phyloP scores from a whole-genome alignment of 2,113 vertebrate species.

The Meleagris gallopavo region DNA sequence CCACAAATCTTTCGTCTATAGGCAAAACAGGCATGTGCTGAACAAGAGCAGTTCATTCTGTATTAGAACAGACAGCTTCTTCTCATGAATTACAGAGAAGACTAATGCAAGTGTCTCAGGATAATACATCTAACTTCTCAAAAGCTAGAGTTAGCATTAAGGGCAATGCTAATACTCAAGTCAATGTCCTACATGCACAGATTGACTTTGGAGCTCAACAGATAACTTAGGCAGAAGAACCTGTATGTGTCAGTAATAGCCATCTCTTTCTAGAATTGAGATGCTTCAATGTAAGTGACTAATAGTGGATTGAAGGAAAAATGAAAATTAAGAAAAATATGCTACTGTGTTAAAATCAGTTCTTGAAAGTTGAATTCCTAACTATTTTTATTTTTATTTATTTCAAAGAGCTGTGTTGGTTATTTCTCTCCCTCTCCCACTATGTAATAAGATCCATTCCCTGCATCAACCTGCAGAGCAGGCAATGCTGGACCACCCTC shows the following conservation, averaged over 20 bases:
- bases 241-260: not conserved
- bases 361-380: not conserved
- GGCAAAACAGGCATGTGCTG: not conserved
- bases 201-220: not conserved
- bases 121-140: not conserved
- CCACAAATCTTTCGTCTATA: not conserved
- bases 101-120: not conserved
- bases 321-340: not conserved
- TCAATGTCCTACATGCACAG: not conserved
- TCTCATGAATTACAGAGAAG: not conserved
- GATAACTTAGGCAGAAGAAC: not conserved
- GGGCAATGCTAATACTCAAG: not conserved
- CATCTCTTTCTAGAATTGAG: not conserved
- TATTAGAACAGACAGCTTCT: not conserved
- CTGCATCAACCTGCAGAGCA: not conserved
- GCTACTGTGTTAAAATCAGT: not conserved
- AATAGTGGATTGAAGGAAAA: not conserved
- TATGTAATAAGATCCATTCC: not conserved
- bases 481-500: not conserved
- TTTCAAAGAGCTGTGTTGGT: not conserved
- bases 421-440: not conserved
- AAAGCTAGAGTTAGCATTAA: not conserved
- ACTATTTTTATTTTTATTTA: fast-evolving
- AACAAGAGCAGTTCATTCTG: not conserved
- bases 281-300: not conserved